Conservation (phyloP, 2,888 invertebrate species). For the Salpingus planirostris region DNA sequence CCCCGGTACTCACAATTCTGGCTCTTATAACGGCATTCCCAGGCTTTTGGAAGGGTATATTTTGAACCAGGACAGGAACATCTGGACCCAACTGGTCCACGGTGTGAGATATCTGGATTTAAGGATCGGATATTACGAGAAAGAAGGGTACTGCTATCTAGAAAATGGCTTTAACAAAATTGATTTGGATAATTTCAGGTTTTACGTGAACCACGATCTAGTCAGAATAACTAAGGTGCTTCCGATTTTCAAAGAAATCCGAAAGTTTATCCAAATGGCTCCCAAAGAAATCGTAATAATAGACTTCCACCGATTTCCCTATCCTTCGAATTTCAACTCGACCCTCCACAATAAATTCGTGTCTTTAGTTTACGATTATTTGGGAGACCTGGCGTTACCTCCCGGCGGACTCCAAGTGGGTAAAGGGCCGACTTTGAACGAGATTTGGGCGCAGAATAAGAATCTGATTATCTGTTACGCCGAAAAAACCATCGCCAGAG, state of each 20-base stretch:
- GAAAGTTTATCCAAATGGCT: constrained; percentile 57
- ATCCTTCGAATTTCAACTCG: constrained; percentile 31
- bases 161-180: no score
- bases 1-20: constrained; percentile 65
- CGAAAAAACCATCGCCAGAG: constrained; percentile 43
- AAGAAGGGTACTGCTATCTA: no score
- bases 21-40: constrained; percentile 47
- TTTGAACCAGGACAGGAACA: constrained; percentile 63
- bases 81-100: constrained; percentile 77
- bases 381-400: constrained; percentile 47
- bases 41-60: constrained; percentile 40
- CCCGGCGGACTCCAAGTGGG: constrained; percentile 38
- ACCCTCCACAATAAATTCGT: constrained; percentile 44
- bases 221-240: constrained; percentile 59
- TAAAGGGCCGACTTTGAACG: constrained; percentile 48
- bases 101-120: constrained; percentile 78
- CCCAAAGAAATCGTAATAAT: constrained; percentile 65
- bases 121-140: constrained; percentile 60
- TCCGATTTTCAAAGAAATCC: constrained; percentile 59
- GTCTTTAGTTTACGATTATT: constrained; percentile 44
- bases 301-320: constrained; percentile 75
- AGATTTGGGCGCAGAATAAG: constrained; percentile 48
- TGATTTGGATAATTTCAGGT: no score
- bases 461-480: constrained; percentile 53
- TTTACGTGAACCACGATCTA: constrained; percentile 67